Conservation (phyloP, 2,797 vertebrate species). For the Dromococcyx pavoninus region DNA sequence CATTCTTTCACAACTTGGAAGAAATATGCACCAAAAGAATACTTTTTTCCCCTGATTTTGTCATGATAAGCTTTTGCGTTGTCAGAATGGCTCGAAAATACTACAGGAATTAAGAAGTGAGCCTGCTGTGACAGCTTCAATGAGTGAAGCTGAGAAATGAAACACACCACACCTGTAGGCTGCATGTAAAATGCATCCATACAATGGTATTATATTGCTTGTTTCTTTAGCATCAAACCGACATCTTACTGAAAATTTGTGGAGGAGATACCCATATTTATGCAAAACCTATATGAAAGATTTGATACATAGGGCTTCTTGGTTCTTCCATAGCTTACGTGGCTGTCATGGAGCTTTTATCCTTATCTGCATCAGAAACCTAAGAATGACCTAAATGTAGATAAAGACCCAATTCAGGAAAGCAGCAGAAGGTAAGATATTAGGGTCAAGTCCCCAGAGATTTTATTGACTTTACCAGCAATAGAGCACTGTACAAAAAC, state of each 20-base stretch:
- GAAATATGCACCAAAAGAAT: neutral
- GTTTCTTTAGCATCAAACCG: neutral
- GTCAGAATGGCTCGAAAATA: neutral
- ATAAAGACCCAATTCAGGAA: neutral
- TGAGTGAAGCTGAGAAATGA: neutral
- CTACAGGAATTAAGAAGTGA: neutral
- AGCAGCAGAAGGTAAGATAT: neutral
- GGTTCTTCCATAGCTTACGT: neutral
- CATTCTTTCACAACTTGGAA: neutral
- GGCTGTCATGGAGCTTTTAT: neutral
- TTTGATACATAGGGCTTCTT: neutral
- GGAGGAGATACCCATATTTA: neutral
- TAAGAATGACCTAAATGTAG: neutral
- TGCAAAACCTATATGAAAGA: neutral
- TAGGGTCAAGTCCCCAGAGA: neutral
- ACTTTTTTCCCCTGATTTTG: neutral
- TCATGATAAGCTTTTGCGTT: neutral
- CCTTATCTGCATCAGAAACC: neutral
- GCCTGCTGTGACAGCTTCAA: neutral
- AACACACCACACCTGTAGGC: neutral
- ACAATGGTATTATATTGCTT: accelerated
- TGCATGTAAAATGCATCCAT: neutral
- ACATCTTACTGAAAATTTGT: neutral
- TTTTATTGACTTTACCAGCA: neutral
- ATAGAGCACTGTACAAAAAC: neutral